Percentiles rank a stretch among this genome's conserved stretches.
Conservation (phyloP, 2,888 invertebrate species). For the Euplexia lucipara region DNA sequence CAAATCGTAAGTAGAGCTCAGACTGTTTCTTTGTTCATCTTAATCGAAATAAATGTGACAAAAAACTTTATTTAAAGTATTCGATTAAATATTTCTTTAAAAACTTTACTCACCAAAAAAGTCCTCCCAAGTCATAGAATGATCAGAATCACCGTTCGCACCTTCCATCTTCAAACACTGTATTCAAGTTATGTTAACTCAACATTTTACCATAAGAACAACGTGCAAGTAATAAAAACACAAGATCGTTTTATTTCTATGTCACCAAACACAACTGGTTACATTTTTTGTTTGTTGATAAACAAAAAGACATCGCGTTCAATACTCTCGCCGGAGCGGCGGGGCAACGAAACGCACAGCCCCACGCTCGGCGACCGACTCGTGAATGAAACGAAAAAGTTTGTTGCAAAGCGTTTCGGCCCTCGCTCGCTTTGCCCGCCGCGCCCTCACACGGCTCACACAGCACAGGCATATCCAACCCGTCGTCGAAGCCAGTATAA, state of each 20-base stretch:
- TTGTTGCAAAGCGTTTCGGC: conserved; percentile 44
- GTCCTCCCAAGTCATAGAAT: conserved; percentile 94
- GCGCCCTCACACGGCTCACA: neutral
- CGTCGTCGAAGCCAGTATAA: neutral
- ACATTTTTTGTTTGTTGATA: conserved; percentile 81
- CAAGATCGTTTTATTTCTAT: conserved; percentile 66
- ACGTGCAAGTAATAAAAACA: conserved; percentile 65
- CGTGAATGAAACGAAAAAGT: conserved; percentile 79
- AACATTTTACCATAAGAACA: conserved; percentile 67
- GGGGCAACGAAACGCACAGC: conserved; percentile 69
- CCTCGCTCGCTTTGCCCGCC: conserved; percentile 13
- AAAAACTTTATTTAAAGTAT: conserved; percentile 14
- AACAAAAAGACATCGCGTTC: conserved; percentile 83
- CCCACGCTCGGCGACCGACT: conserved; percentile 70
- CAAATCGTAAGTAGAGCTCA: conserved; percentile 34
- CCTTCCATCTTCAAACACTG: conserved; percentile 87
- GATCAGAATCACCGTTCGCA: conserved; percentile 92
- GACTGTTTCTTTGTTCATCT: conserved; percentile 21
- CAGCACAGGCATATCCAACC: conserved; percentile 24
- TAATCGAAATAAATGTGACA: neutral
- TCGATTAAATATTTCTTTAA: conserved; percentile 9
- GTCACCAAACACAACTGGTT: conserved; percentile 74
- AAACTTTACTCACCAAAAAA: conserved; percentile 92
- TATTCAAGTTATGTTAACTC: conserved; percentile 70
- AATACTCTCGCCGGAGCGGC: conserved; percentile 62